Percentiles rank a stretch among this genome's conserved stretches.
Conservation (phyloP, 92 coral and sea anemone species). For the Epizoanthus scotinus region DNA sequence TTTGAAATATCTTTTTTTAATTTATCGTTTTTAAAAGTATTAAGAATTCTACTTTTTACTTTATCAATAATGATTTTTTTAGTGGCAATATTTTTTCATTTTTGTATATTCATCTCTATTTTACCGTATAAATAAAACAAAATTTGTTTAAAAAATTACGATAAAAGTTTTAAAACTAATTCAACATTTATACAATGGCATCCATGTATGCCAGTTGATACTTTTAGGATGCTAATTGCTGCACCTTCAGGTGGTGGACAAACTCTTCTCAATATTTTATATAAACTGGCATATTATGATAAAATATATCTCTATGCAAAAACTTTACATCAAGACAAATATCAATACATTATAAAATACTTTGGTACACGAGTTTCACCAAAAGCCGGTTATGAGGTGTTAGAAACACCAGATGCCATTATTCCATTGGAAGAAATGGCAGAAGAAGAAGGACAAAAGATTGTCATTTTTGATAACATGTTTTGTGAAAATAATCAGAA, state of each 20-base stretch:
- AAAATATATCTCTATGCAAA: constrained; percentile 16
- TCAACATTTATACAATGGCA: not conserved
- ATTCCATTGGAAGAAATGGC: constrained; percentile 3
- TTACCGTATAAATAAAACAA: no score
- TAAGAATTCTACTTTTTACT: no score
- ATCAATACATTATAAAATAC: not conserved
- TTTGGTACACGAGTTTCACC: not conserved
- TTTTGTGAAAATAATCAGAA: constrained; percentile 30
- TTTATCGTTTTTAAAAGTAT: no score
- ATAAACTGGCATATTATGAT: not conserved
- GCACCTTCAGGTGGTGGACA: not conserved
- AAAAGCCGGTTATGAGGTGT: not conserved
- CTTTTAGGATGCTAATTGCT: constrained; percentile 16
- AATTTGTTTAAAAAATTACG: no score
- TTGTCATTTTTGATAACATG: constrained; percentile 20
- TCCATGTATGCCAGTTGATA: constrained; percentile 24
- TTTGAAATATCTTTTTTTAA: no score
- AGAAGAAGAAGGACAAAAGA: not conserved
- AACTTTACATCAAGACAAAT: constrained; percentile 1
- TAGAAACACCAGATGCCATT: not conserved
- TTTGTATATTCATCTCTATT: no score
- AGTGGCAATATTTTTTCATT: no score
- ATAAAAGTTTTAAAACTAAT: not conserved
- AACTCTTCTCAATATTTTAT: no score
- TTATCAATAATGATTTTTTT: no score